Conservation (phyloP, 2,113 vertebrate species). For the Alaudala cheleensis region DNA sequence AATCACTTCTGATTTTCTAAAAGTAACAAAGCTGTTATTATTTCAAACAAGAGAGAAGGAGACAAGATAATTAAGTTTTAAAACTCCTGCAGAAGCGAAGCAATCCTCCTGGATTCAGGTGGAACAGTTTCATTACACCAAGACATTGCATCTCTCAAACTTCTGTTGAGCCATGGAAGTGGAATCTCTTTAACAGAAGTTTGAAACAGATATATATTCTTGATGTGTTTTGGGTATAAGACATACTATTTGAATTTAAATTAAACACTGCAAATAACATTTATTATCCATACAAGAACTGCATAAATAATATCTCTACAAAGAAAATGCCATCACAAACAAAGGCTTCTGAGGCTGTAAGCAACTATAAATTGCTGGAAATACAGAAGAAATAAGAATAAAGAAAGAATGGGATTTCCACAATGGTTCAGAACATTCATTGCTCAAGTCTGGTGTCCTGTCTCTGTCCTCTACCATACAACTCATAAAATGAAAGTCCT, state of each 20-base stretch:
- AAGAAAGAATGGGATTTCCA: accelerated
- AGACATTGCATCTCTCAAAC: not conserved
- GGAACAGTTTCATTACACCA: not conserved
- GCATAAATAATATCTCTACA: not conserved
- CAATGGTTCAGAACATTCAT: not conserved
- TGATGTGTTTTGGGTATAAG: not conserved
- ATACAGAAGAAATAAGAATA: not conserved
- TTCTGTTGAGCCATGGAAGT: not conserved
- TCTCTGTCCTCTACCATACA: not conserved
- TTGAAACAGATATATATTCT: not conserved
- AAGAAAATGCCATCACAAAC: not conserved
- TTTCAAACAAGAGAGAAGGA: not conserved
- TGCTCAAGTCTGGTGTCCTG: not conserved
- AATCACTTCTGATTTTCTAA: not conserved
- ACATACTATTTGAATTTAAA: not conserved
- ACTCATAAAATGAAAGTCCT: not conserved
- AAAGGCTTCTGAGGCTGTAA: not conserved
- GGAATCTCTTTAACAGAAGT: not conserved
- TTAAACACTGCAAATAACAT: not conserved
- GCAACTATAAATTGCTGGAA: not conserved
- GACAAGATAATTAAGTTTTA: not conserved
- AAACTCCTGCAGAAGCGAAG: not conserved
- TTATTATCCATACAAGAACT: not conserved
- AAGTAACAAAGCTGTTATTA: not conserved
- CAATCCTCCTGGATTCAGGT: not conserved